Evolutionary conservation across 2,888 invertebrate genomes (phyloP), one percentile per base, ranked within the genome.

Genomic region (Archaeoteleia sp.): DNA sequence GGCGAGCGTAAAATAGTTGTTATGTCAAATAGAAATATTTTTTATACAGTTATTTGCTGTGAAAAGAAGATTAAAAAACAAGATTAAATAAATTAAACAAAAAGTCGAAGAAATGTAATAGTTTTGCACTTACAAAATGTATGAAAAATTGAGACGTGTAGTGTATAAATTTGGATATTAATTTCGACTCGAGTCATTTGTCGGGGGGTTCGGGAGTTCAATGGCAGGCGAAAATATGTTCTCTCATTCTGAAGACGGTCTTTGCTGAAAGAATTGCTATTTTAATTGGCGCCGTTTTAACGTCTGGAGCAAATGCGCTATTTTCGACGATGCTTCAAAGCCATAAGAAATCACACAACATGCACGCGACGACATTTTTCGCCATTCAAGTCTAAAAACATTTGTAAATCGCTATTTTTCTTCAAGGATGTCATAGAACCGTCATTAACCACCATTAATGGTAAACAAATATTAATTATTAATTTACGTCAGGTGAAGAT

Each of bases 301-400:
- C 71, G 79, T 81, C 78, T 82, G 80, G 80, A 82, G 78, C 72
- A 66, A 61, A 73, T 49, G 58, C 61, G 70, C 75, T 82, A 82
- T 82, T 82, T 74, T 78, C 62, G 74, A 72, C 68, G 48, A 30
- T 48, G 72, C 63, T 74, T 79, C 71, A 60, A 71, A 74, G 72
- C 70, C 78, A 74, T 74, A 80, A 25, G 25, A 48, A 48, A 35
- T 13, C 14, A 8, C 9, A n/a, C 14, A 10, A 20, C 12, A n/a
- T n/a, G n/a, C n/a, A n/a, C n/a, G n/a, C n/a, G n/a, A n/a, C n/a
- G n/a, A n/a, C n/a, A n/a, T n/a, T n/a, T n/a, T n/a, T n/a, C n/a
- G n/a, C n/a, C n/a, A n/a, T n/a, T n/a, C n/a, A n/a, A n/a, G n/a
- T n/a, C n/a, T n/a, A n/a, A n/a, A n/a, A n/a, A n/a, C n/a, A n/a